Base-by-base conservation (phyloP, 1,140 invertebrate genomes). In the Hyles euphorbiae region DNA sequence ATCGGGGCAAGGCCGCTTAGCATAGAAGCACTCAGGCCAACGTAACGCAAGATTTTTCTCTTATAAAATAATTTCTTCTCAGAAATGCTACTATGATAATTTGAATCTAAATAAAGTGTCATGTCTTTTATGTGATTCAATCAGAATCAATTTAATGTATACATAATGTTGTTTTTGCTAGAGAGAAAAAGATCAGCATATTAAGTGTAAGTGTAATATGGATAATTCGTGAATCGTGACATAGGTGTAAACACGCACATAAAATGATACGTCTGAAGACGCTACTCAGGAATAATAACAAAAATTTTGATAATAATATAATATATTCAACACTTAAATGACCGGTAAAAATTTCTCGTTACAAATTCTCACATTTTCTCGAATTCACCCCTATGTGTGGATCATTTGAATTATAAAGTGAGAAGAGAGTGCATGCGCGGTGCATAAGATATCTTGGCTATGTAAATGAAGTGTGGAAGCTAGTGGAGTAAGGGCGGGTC, bases 321-420 rank as follows among this genome's bases (percentile, higher is more conserved):
- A 54, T 40, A 40, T 47, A 40, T 47, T 34, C 45, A 34, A 51
- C 40, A 40, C 22, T 67, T 65, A 72, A 72, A 67, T 65, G 53
- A 53, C 65, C 56, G 47, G 50, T 72, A 79, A 74, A 81, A 82
- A 74, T 79, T 8, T 40, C 22, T 81, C 83, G 83, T 87, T 87
- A 86, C 68, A 81, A 78, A 74, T 88, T 88, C 85, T 86, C 85
- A 88, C 81, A 88, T 86, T 82, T 79, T 73, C 76, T 74, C 61
- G 68, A 76, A 80, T 78, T 76, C 74, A 71, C 66, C 68, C 71
- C 73, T 74, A n/a, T 65, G 62, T 63, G 72, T 70, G 78, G 73
- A 76, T 79, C 70, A 87, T 88, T 83, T 87, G 81, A 87, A 85
- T 88, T 87, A 87, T 84, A 83, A 84, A 83, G 80, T 76, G 76